phyloP scores from a whole-genome alignment of 35 echinoderm and acorn worm species.

The Lytechinus pictus region DNA sequence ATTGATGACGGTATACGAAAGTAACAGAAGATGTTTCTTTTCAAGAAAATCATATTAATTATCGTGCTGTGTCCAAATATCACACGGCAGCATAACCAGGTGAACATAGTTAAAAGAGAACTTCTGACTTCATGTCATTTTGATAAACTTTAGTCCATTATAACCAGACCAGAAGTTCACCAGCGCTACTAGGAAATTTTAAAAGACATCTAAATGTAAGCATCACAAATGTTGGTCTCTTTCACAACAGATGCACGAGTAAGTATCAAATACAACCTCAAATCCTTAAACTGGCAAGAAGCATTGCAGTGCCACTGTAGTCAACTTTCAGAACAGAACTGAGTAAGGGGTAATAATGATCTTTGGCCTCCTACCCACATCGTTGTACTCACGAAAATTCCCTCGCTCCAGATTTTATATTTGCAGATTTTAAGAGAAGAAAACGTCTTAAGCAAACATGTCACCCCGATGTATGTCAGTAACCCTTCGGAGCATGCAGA shows the following conservation, averaged over 20 bases:
- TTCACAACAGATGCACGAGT: not conserved
- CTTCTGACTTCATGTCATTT: too few species aligned
- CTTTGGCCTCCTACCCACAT: not conserved
- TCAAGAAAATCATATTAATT: too few species aligned
- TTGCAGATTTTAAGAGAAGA: not conserved
- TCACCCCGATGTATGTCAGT: not conserved
- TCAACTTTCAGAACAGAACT: not conserved
- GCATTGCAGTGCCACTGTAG: too few species aligned
- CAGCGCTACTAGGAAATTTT: too few species aligned
- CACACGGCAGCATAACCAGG: too few species aligned
- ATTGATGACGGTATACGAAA: too few species aligned
- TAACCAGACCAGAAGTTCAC: too few species aligned
- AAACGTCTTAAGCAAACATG: slow-evolving; percentile 7
- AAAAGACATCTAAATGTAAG: too few species aligned
- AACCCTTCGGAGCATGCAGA: not conserved
- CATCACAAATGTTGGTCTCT: not conserved
- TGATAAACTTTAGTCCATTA: too few species aligned
- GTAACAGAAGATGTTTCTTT: too few species aligned
- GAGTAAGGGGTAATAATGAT: not conserved
- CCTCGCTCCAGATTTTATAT: not conserved
- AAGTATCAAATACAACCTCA: not conserved
- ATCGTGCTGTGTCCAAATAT: too few species aligned
- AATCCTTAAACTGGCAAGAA: not conserved
- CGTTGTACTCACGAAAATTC: not conserved
- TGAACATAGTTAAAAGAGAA: too few species aligned